Base-by-base conservation (phyloP, 2,888 invertebrate species). In the Melinopterus prodromus region DNA sequence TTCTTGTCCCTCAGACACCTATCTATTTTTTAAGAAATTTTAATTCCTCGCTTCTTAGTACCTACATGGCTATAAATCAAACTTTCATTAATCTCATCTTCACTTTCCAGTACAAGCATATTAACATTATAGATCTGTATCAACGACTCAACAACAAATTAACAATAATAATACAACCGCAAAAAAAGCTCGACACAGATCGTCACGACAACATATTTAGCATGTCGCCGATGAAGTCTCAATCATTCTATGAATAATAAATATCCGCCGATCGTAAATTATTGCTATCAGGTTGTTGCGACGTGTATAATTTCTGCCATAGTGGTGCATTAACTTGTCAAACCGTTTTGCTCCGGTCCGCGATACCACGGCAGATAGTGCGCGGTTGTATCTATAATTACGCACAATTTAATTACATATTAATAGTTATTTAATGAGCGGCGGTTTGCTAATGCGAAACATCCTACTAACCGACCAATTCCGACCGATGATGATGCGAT, bases 291-390 rank as follows among this genome's bases (percentile, higher is more conserved):
- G 53, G 53, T 53, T 12, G 7, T 12, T 53, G 74, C 74, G 74
- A 74, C 74, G 37, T 74, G 36, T 74, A 74, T 74, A 74, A 74
- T 74, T 74, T 74, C 36, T 15, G 36, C n/a, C 74, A 35, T 35
- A 36, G 74, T 37, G 74, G 37, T 37, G 74, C 74, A 74, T 74
- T 74, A 74, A 74, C 74, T 74, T 74, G 74, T 74, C 74, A 74
- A 37, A 37, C 74, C 74, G 35, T 37, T 74, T 71, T 37, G 74
- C 74, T n/a, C 37, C 74, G 36, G 37, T 74, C 74, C 74, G 74
- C 74, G 74, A 74, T 37, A 37, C n/a, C 74, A 36, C 74, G 26
- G 35, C 16, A 35, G 74, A 74, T 74, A 74, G 35, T 37, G 53
- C 74, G 35, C 71, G 71, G 71, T 16, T 26, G 71, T 71, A 35